Base-by-base conservation (phyloP, 2,888 invertebrate species). In the Parelbella ahira region DNA sequence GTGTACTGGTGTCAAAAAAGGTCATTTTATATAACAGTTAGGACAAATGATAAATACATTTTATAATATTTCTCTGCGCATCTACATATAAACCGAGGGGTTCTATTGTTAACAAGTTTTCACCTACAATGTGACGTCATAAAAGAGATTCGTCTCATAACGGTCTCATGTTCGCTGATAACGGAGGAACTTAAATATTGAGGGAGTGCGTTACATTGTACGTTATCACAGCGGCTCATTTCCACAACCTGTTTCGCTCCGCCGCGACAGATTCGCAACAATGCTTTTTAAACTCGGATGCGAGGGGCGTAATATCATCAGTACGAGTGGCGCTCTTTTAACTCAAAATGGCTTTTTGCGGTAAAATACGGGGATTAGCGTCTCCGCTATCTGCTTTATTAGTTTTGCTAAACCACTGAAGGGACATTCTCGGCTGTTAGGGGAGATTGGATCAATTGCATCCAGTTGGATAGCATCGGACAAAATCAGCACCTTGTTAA, bases 161-260 rank as follows among this genome's bases (percentile, higher is more conserved):
- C 10, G 30, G 32, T 27, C 21, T 30, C 20, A 19, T 37, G 7
- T 24, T 27, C 24, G 12, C 21, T 27, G 41, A 42, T 42, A 42
- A 34, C 27, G 28, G 28, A 15, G 11, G 21, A 19, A 30, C 21
- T 45, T 43, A 39, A 45, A 33, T 20, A 43, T 42, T 42, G 34
- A 42, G 42, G 34, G 28, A 34, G 28, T 27, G 19, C 21, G 27
- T n/a, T n/a, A n/a, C 30, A 43, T 45, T 43, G 38, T 39, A 29
- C 12, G 44, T 74, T 78, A 79, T 80, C 78, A 68, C 59, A 55
- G 54, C 67, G 65, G 56, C 70, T 77, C 80, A 78, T 82, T 81
- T 80, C 79, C 75, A 73, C 69, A 73, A 79, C 68, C 68, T 67
- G 68, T 64, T 65, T 63, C 68, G 65, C 60, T 63, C 61, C 63